These are phyloP conservation scores for Misgurnus mizolepis DNA, from an alignment of 2,113 vertebrate genomes.

Conservation along the genomic window DNA sequence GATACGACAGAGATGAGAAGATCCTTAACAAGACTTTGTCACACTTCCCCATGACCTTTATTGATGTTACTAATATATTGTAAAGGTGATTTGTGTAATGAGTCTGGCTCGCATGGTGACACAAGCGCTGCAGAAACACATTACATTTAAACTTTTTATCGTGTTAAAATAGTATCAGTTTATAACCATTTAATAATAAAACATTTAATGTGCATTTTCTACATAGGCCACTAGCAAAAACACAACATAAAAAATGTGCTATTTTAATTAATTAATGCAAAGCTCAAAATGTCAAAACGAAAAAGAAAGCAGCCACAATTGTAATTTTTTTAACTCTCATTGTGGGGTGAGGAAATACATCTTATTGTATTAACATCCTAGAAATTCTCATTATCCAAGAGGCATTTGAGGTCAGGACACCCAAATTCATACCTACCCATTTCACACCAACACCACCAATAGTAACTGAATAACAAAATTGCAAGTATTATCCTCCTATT, in stretches of 20 bases:
- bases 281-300: conserved; percentile 9
- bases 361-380: background rate
- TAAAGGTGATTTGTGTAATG: background rate
- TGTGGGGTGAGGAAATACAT: conserved; percentile 15
- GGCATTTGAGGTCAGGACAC: background rate
- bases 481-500: background rate
- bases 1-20: background rate
- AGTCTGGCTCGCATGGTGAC: no score
- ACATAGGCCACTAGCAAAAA: background rate
- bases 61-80: background rate
- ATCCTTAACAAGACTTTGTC: background rate
- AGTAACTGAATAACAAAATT: background rate
- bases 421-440: background rate
- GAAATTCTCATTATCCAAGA: background rate
- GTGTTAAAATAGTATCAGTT: no score
- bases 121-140: no score
- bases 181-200: background rate
- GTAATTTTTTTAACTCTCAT: conserved; percentile 17
- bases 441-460: conserved; percentile 10
- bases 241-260: background rate
- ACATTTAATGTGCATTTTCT: background rate
- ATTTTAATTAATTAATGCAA: background rate
- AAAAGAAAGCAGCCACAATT: background rate
- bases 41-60: background rate
- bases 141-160: no score